These are phyloP conservation scores for Melanophora roralis DNA, from an alignment of 2,888 invertebrate genomes.

Conservation along the genomic window DNA sequence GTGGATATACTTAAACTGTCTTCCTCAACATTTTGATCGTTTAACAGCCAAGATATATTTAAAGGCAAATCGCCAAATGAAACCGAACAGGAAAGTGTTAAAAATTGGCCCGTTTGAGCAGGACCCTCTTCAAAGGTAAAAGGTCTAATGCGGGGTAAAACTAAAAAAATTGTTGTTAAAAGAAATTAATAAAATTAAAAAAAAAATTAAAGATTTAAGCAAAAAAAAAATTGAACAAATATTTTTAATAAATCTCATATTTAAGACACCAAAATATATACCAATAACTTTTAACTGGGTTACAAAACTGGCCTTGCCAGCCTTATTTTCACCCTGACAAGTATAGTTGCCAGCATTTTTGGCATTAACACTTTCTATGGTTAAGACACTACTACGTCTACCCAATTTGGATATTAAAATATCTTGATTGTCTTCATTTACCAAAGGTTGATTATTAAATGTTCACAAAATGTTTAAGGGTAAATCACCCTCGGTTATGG, in stretches of 20 bases:
- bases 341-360: slow-evolving; percentile 86
- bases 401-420: slow-evolving; percentile 80
- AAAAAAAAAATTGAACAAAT: background rate
- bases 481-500: slow-evolving; percentile 82
- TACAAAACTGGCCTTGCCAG: slow-evolving; percentile 83
- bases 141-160: slow-evolving; percentile 88
- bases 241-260: background rate
- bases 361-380: slow-evolving; percentile 84
- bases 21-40: slow-evolving; percentile 80
- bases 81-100: slow-evolving; percentile 83
- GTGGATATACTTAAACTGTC: slow-evolving; percentile 81
- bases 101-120: slow-evolving; percentile 85
- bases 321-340: slow-evolving; percentile 85
- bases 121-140: slow-evolving; percentile 88
- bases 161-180: slow-evolving; percentile 79
- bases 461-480: slow-evolving; percentile 83
- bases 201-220: slow-evolving; percentile 17
- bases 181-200: slow-evolving; percentile 48
- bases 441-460: slow-evolving; percentile 77
- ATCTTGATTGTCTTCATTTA: slow-evolving; percentile 75
- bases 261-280: slow-evolving; percentile 69
- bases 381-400: slow-evolving; percentile 83
- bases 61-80: slow-evolving; percentile 89
- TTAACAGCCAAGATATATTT: slow-evolving; percentile 85
- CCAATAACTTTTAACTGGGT: slow-evolving; percentile 86